Conservation (phyloP, 2,113 vertebrate genomes). For the Chaetura pelagica region DNA sequence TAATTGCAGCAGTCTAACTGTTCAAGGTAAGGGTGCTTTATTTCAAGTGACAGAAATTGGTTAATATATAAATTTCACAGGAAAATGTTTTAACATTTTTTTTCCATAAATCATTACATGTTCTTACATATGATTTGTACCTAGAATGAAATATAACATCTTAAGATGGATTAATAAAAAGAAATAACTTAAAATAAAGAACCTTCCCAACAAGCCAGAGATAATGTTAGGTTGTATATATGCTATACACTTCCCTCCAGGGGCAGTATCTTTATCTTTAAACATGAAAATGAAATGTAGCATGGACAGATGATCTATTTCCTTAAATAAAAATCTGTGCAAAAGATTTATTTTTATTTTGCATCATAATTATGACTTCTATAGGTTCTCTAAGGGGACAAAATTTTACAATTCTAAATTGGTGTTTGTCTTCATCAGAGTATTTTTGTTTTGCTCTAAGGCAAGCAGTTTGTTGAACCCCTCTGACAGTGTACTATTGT, state of each 20-base stretch:
- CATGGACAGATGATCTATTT: neutral
- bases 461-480: conserved; percentile 44
- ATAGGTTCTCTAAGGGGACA: neutral
- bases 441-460: conserved; percentile 11
- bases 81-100: neutral
- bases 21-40: neutral
- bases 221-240: neutral
- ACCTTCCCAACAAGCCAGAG: neutral
- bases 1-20: neutral
- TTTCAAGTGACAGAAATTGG: conserved; percentile 10
- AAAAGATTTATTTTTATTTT: neutral
- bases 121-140: neutral
- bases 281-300: conserved; percentile 9
- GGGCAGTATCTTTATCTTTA: neutral
- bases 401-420: conserved; percentile 31
- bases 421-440: neutral
- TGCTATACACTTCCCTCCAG: conserved; percentile 16
- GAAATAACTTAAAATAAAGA: conserved; percentile 59
- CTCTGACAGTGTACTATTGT: conserved; percentile 18
- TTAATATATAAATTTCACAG: neutral
- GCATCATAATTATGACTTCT: neutral
- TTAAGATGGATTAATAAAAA: conserved; percentile 34
- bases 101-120: neutral
- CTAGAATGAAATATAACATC: conserved; percentile 24
- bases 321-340: conserved; percentile 13